Evolutionary conservation across 2,888 invertebrate species (phyloP), one percentile per base, ranked within the genome.

Genomic region (Perizoma flavofasciatum): DNA sequence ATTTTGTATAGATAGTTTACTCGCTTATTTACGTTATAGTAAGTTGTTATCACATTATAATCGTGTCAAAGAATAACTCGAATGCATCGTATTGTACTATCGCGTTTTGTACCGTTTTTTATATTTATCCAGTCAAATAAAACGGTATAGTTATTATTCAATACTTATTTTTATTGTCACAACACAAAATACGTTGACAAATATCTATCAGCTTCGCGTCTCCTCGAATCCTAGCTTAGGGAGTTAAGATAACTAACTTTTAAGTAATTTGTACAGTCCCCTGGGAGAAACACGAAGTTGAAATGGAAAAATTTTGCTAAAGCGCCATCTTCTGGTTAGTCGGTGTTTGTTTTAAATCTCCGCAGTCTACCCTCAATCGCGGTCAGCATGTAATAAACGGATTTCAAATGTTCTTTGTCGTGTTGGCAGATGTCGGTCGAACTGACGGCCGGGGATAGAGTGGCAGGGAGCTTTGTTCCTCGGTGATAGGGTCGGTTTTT

Each of bases 311-410:
- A 3, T 22, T 22, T 37, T 37, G 7, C 6, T 4, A 37, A 6
- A 37, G 37, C 37, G 37, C 37, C 37, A 37, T 37, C 37, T 37
- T 37, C 7, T 7, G 37, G 7, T 57, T 41, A 50, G 6, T 65
- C 51, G 6, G 79, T 59, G 57, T 77, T 75, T 5, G 75, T 68
- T 63, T 84, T 88, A 8, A 90, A 60, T 60, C 89, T 76, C 5
- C 87, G 76, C 34, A 90, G 68, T 49, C 90, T 79, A 8, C 90
- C 89, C 66, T 91, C 90, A 48, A 91, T 87, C 4, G 88, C 83
- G 0, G 83, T 72, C 0, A 90, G 67, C 68, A 85, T 81, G 55
- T 69, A 78, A 66, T 90, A 89, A 4, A 87, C 80, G 0, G 81
- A 74, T 50, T 82, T 79, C 4, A 91, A 71, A 58, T 88, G 76